Evolutionary conservation across 2,888 invertebrate genomes (phyloP), one percentile per base, ranked within the genome.

Genomic region (Agrochola lota): DNA sequence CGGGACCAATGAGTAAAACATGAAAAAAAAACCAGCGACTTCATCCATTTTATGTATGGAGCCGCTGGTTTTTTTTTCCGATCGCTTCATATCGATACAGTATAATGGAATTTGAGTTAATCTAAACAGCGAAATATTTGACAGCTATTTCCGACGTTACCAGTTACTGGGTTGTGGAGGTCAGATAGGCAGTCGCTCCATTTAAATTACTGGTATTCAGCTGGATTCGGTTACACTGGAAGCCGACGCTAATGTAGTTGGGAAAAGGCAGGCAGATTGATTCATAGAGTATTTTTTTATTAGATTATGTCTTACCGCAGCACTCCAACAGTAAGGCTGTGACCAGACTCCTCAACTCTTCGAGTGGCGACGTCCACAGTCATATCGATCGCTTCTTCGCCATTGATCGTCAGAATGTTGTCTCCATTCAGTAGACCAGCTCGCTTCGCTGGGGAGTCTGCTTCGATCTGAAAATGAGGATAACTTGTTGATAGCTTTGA

Each of bases 361-460:
- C 98, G 97, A 92, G 98, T 98, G 3, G 98, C 98, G 88, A 98
- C 98, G 63, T 98, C 98, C 91, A 99, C 99, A 17, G 98, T 97
- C 93, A 99, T 95, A 63, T 97, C 96, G 72, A 97, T 97, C 15
- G 98, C 97, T 68, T 97, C 96, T 59, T 97, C 95, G 79, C 98
- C 98, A 92, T 98, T 98, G 86, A 99, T 97, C 85, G 97, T 97
- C 59, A 98, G 97, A 85, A 99, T 97, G 59, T 98, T 97, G 95
- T 99, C 99, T n/a, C 99, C 99, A 23, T 98, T 97, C 91, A 97
- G 97, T 43, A 99, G 95, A 0, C 99, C 99, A 79, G 98, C 98
- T 86, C 97, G 96, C 91, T 99, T 98, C 0, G 99, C 99, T 60
- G 99, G 97, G 86, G 99, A 98, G 74, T 97, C 98, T 78, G 98